phyloP scores from a whole-genome alignment of 2,113 vertebrate genomes.

The Scopus umbretta region DNA sequence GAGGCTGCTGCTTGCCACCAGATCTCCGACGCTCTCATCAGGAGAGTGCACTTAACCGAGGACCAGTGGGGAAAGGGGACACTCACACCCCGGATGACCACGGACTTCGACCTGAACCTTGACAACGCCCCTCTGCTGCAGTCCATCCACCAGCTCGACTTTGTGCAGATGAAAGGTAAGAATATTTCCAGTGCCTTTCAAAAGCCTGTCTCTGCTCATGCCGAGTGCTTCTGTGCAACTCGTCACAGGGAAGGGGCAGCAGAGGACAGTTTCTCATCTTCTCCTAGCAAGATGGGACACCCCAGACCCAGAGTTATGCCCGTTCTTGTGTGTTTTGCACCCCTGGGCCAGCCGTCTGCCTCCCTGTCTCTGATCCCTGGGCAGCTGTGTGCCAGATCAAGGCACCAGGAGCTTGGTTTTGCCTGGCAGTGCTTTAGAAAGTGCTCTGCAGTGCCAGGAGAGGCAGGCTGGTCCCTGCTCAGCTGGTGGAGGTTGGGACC shows the following conservation, averaged over 20 bases:
- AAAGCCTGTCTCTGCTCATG: not conserved
- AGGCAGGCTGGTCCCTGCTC: not conserved
- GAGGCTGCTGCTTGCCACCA: conserved; percentile 58
- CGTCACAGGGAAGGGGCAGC: not conserved
- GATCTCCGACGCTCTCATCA: conserved; percentile 97
- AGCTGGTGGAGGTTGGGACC: not conserved
- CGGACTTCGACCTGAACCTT: conserved; percentile 95
- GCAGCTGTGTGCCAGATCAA: not conserved
- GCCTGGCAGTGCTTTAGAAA: not conserved
- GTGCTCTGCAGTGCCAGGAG: not conserved
- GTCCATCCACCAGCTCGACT: conserved; percentile 97
- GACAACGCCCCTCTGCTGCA: conserved; percentile 93
- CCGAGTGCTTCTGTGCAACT: not conserved
- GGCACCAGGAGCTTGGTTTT: not conserved
- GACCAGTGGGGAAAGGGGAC: conserved; percentile 98
- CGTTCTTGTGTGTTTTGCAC: not conserved
- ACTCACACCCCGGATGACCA: conserved; percentile 93
- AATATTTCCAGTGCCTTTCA: not conserved
- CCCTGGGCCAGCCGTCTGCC: not conserved
- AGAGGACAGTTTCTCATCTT: not conserved
- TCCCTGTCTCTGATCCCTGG: not conserved
- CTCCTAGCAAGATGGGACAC: not conserved
- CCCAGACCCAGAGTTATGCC: not conserved
- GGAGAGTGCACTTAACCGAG: conserved; percentile 93
- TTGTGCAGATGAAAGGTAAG: conserved; percentile 97